Conservation (phyloP, 2,797 vertebrate genomes). For the Masticophis lateralis region DNA sequence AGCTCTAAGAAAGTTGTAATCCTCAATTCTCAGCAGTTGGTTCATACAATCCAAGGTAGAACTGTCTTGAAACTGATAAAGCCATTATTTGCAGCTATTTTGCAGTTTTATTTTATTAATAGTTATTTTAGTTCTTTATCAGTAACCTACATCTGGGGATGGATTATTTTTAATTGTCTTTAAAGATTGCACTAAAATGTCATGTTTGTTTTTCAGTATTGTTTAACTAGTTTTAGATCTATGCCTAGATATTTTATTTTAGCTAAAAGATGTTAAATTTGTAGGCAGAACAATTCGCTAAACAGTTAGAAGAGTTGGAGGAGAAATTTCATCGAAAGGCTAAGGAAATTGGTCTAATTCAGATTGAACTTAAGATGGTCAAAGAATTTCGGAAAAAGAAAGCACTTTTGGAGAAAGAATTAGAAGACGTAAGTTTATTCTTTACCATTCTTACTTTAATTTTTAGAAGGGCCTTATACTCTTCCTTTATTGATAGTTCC, state of each 20-base stretch:
- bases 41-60: neutral
- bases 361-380: conserved; percentile 76
- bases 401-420: conserved; percentile 81
- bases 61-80: neutral
- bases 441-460: neutral
- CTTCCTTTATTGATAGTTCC: neutral
- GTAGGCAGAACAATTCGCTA: conserved; percentile 72
- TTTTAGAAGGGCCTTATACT: neutral
- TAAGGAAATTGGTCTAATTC: conserved; percentile 77
- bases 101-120: conserved; percentile 1
- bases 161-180: conserved; percentile 6
- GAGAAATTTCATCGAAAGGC: conserved; percentile 75
- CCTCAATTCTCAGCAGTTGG: neutral
- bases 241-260: neutral
- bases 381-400: conserved; percentile 78
- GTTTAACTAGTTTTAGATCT: neutral
- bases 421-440: conserved; percentile 72
- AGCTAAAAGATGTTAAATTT: conserved; percentile 37
- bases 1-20: neutral
- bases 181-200: neutral
- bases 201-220: neutral
- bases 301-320: conserved; percentile 76
- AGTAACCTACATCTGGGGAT: neutral
- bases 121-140: neutral
- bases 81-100: neutral